Evolutionary conservation across 2,113 vertebrate genomes (phyloP).

Genomic region (Falco punctatus): DNA sequence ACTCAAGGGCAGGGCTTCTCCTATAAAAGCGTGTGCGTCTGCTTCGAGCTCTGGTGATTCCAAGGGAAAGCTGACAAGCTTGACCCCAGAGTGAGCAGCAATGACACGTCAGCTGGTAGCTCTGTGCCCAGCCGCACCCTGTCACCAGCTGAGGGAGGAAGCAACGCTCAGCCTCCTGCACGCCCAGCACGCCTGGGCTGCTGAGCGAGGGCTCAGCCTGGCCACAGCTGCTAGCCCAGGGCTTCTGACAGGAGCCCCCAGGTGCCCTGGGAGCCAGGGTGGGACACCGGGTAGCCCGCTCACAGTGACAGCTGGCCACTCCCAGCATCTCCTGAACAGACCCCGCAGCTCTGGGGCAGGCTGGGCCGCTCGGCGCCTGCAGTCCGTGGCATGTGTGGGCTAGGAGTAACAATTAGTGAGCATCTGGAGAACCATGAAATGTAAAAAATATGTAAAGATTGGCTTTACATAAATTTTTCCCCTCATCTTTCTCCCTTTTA

Average conservation of each 20-base stretch:
- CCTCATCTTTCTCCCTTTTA: not conserved
- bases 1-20: not conserved
- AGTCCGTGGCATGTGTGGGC: no score
- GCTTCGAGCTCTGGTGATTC: not conserved
- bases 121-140: not conserved
- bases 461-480: not conserved
- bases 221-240: accelerated
- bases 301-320: accelerated
- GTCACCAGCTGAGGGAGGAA: not conserved
- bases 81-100: not conserved
- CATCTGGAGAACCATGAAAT: not conserved
- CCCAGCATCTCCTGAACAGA: not conserved
- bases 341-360: not conserved
- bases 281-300: accelerated
- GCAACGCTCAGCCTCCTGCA: not conserved
- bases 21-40: accelerated
- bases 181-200: accelerated
- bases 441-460: not conserved
- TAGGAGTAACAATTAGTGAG: not conserved
- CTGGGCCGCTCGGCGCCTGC: no score
- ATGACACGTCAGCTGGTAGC: not conserved
- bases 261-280: not conserved
- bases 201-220: not conserved
- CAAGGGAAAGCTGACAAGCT: not conserved
- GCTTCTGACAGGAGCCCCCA: accelerated